Conservation (phyloP, 2,888 invertebrate genomes). For the Sthenelais limicola region DNA sequence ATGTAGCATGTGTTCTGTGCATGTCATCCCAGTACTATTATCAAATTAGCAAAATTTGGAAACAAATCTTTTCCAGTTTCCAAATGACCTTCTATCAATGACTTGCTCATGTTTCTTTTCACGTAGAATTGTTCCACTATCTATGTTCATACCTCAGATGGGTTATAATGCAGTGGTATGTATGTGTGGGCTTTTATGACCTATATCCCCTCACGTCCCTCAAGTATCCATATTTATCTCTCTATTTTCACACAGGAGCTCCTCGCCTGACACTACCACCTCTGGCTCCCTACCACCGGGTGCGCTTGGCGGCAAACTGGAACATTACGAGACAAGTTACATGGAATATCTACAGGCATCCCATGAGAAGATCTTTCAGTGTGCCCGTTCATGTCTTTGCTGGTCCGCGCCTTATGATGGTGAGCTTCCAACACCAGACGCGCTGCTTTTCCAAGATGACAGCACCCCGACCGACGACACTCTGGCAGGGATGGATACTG, state of each 20-base stretch:
- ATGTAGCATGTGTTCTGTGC: too few species aligned
- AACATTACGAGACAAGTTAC: conserved; percentile 66
- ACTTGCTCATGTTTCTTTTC: too few species aligned
- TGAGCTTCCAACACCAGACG: conserved; percentile 72
- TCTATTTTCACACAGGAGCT: conserved; percentile 39
- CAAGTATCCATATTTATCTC: neutral
- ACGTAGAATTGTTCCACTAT: too few species aligned
- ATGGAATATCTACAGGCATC: conserved; percentile 86
- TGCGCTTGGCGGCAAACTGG: conserved; percentile 55
- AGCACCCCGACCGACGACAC: neutral
- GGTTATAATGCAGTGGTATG: too few species aligned
- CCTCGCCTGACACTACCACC: conserved; percentile 40
- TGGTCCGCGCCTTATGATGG: conserved; percentile 89
- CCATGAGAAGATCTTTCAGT: conserved; percentile 82
- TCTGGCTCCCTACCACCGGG: conserved; percentile 46
- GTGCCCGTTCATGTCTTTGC: conserved; percentile 81
- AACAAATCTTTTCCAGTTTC: too few species aligned
- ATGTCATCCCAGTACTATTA: too few species aligned
- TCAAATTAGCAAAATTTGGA: too few species aligned
- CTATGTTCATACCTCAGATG: too few species aligned
- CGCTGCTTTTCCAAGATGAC: neutral
- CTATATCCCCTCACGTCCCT: too few species aligned
- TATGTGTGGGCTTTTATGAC: too few species aligned
- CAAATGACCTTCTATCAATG: too few species aligned
- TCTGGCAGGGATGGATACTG: conserved; percentile 1